These are phyloP conservation scores for Diuraphis noxia DNA, from an alignment of 1,140 invertebrate genomes.

Conservation along the genomic window DNA sequence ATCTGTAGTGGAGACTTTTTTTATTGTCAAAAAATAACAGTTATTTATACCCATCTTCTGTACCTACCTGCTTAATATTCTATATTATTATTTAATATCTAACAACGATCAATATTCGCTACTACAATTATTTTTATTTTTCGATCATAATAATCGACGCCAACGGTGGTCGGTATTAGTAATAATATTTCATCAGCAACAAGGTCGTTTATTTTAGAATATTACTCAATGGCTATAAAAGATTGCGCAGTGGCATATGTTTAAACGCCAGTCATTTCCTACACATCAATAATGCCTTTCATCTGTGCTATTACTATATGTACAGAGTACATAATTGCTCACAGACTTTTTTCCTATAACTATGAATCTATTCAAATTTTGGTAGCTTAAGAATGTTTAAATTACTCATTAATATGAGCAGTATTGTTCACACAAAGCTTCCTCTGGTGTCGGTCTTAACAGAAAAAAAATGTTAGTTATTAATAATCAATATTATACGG, in stretches of 20 bases:
- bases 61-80: background rate
- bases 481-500: too few species aligned
- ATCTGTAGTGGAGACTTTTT: background rate
- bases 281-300: background rate
- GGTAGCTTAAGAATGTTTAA: background rate
- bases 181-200: background rate
- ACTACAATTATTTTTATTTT: background rate
- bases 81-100: background rate
- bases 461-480: too few species aligned
- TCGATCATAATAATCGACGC: background rate
- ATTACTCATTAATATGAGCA: too few species aligned
- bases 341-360: background rate
- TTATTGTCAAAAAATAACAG: background rate
- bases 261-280: background rate
- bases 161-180: background rate
- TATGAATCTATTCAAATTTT: background rate
- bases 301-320: background rate
- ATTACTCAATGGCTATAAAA: background rate
- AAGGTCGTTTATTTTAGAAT: conserved; percentile 1
- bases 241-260: background rate
- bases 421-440: too few species aligned
- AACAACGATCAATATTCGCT: background rate
- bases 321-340: background rate
- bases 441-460: too few species aligned
- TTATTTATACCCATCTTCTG: background rate